Conservation (phyloP, 2,797 vertebrate species). For the Mus spretus region DNA sequence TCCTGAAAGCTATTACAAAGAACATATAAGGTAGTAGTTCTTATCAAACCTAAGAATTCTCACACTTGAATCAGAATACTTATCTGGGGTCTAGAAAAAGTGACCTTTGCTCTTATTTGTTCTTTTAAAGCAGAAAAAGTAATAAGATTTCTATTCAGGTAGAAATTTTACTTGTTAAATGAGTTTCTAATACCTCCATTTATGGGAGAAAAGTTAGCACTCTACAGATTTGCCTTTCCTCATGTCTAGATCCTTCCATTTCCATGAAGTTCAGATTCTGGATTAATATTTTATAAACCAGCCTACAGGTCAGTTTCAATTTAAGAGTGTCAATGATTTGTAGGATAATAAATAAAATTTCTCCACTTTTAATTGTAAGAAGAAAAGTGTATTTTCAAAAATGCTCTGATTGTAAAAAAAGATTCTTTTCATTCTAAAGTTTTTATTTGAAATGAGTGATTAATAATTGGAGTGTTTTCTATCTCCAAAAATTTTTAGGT, state of each 20-base stretch:
- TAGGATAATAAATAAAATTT: not conserved
- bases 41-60: not conserved
- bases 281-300: not conserved
- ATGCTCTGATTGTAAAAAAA: not conserved
- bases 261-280: not conserved
- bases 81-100: not conserved
- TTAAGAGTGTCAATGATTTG: not conserved
- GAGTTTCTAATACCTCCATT: conserved; percentile 12
- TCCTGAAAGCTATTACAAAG: not conserved
- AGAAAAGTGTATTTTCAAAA: not conserved
- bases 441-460: not conserved
- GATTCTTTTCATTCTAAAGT: not conserved
- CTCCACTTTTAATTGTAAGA: not conserved
- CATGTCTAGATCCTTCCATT: not conserved
- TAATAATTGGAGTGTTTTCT: not conserved
- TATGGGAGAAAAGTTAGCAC: not conserved
- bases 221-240: not conserved
- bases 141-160: not conserved
- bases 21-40: not conserved
- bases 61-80: not conserved
- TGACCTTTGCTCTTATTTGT: not conserved
- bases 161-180: not conserved
- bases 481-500: not conserved
- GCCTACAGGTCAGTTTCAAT: not conserved
- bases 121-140: not conserved